These are phyloP conservation scores for Florisuga fusca DNA, from an alignment of 2,797 vertebrate genomes.

Conservation along the genomic window DNA sequence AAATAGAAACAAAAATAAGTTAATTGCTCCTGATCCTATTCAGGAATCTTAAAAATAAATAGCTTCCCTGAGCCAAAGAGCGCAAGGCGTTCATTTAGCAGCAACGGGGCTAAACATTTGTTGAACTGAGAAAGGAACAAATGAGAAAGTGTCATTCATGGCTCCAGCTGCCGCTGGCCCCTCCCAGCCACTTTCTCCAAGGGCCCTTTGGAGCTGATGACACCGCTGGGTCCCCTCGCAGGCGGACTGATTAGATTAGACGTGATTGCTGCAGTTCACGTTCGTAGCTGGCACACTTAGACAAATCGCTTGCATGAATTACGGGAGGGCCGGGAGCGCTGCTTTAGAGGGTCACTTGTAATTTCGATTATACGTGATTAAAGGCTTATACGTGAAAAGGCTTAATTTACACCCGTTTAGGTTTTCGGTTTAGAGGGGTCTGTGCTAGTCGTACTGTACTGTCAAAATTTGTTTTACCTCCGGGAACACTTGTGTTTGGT, in stretches of 20 bases:
- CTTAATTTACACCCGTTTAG: not conserved
- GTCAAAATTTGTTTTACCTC: constrained; percentile 32
- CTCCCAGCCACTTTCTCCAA: constrained; percentile 71
- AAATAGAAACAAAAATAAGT: constrained; percentile 39
- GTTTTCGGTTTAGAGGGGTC: not conserved
- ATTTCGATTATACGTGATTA: constrained; percentile 32
- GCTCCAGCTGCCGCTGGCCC: constrained; percentile 66
- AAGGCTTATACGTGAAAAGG: constrained; percentile 25
- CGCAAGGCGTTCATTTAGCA: constrained; percentile 10
- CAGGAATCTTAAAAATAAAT: constrained; percentile 46
- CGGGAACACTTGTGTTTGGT: not conserved
- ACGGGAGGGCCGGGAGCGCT: not conserved
- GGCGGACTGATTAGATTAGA: constrained; percentile 53
- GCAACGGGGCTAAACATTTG: constrained; percentile 47
- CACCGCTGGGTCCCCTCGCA: constrained; percentile 57
- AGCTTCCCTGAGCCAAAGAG: constrained; percentile 12
- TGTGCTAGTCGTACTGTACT: not conserved
- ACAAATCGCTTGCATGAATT: constrained; percentile 16
- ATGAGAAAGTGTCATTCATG: constrained; percentile 61
- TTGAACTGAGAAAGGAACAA: constrained; percentile 72
- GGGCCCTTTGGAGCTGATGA: constrained; percentile 65
- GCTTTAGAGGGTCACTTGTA: constrained; percentile 35
- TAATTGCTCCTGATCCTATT: constrained; percentile 42
- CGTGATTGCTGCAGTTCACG: constrained; percentile 7
- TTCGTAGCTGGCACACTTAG: constrained; percentile 12